phyloP scores from a whole-genome alignment of 37 sponge, comb jelly and placozoan species.

The Beroe forskalii region DNA sequence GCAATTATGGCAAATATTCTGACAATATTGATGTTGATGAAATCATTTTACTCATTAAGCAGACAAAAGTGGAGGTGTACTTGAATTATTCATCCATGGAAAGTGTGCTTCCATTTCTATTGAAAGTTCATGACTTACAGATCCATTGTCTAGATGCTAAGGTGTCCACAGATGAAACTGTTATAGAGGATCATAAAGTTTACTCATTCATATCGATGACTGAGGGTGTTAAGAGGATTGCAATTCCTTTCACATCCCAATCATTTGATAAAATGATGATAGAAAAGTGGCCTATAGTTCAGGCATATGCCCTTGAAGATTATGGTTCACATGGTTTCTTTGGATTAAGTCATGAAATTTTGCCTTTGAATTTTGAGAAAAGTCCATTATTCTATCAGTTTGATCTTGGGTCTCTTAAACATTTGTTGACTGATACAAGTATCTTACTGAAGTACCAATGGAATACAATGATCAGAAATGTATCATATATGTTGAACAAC shows the following conservation, averaged over 20 bases:
- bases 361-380: conserved; percentile 32
- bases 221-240: background rate
- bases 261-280: conserved; percentile 20
- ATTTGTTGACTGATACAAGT: conserved; percentile 3
- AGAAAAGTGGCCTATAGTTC: conserved; percentile 56
- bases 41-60: background rate
- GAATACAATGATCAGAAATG: conserved; percentile 40
- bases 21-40: conserved; percentile 16
- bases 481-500: background rate
- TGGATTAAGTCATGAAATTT: background rate
- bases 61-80: conserved; percentile 2
- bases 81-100: background rate
- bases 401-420: conserved; percentile 63
- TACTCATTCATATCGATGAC: conserved; percentile 59
- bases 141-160: conserved; percentile 36
- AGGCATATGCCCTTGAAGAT: conserved; percentile 57
- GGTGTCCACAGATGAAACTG: conserved; percentile 9
- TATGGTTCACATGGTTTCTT: conserved; percentile 59
- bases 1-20: background rate
- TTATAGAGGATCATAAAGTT: conserved; percentile 49
- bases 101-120: background rate
- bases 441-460: conserved; percentile 18
- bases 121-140: conserved; percentile 17
- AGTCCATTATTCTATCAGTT: background rate
- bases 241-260: background rate